Evolutionary conservation across 2,888 invertebrate species (phyloP).

Genomic region (Andrena camellia): DNA sequence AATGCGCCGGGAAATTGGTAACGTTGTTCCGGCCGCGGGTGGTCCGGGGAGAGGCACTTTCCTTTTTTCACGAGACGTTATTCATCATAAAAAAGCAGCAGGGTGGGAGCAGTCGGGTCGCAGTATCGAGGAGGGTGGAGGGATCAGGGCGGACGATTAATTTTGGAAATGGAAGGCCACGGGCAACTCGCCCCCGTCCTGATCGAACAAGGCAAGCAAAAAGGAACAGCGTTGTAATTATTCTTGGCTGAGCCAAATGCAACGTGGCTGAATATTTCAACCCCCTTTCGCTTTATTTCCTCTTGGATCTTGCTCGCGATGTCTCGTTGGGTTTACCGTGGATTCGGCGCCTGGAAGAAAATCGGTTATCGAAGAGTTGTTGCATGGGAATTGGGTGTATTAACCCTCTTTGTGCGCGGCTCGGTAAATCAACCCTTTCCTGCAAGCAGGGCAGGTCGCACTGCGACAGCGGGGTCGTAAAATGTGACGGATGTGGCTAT

Average conservation of each 20-base stretch:
- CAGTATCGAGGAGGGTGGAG: not conserved
- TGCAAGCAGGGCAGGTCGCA: slow-evolving; percentile 9
- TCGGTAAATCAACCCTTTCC: slow-evolving; percentile 31
- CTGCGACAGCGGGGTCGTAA: slow-evolving; percentile 4
- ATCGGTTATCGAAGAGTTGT: slow-evolving; percentile 8
- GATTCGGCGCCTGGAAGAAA: not conserved
- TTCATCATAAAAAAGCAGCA: slow-evolving; percentile 19
- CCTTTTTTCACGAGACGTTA: slow-evolving; percentile 16
- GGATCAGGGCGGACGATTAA: slow-evolving; percentile 33
- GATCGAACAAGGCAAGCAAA: not conserved
- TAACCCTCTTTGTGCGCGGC: slow-evolving; percentile 31
- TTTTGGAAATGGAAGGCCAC: slow-evolving; percentile 26
- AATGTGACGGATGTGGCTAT: slow-evolving; percentile 19
- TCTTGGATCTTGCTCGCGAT: not conserved
- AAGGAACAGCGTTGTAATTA: slow-evolving; percentile 6
- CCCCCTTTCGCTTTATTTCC: not conserved
- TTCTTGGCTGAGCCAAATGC: not conserved
- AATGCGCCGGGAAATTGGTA: slow-evolving; percentile 65
- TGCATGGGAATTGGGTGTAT: slow-evolving; percentile 40
- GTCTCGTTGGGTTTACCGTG: slow-evolving; percentile 12
- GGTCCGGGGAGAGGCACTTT: slow-evolving; percentile 24
- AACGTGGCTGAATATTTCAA: slow-evolving; percentile 14
- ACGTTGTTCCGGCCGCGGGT: slow-evolving; percentile 39
- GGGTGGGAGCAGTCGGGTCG: not conserved
- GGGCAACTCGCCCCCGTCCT: not conserved